A percentile compares a stretch with the other conserved stretches of the same genome.
Conservation (phyloP, 2,888 invertebrate species). For the Xanthostigma xanthostigma region DNA sequence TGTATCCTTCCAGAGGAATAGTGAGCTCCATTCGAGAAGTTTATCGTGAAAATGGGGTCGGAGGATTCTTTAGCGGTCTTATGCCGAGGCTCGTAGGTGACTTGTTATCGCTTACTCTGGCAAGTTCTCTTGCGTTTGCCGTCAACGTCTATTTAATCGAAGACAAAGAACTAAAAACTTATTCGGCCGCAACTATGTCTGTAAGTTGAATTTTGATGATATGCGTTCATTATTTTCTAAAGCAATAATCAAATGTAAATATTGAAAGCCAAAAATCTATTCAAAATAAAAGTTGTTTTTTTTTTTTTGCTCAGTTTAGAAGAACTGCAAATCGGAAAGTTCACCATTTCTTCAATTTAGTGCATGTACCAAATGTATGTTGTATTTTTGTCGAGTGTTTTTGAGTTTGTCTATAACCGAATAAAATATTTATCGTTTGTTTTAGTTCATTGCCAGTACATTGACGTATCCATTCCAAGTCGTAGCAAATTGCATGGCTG, state of each 20-base stretch:
- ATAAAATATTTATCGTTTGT: conserved; percentile 12
- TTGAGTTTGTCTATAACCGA: no score
- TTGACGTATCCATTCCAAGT: conserved; percentile 87
- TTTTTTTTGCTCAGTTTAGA: no score
- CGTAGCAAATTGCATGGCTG: conserved; percentile 81
- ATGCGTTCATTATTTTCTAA: not conserved
- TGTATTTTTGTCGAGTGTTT: no score
- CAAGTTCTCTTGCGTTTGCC: conserved; percentile 58
- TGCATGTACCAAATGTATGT: no score
- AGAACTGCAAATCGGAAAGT: not conserved
- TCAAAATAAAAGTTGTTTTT: no score
- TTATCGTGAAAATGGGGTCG: conserved; percentile 71
- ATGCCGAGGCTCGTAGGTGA: conserved; percentile 78
- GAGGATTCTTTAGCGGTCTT: conserved; percentile 78
- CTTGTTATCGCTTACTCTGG: conserved; percentile 61
- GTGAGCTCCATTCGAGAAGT: conserved; percentile 64
- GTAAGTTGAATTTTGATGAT: conserved; percentile 26
- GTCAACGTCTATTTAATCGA: conserved; percentile 68
- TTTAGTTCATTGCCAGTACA: conserved; percentile 62
- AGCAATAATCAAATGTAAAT: conserved; percentile 17
- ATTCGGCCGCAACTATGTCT: conserved; percentile 38
- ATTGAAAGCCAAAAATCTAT: no score
- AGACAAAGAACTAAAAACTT: conserved; percentile 46
- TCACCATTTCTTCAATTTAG: not conserved
- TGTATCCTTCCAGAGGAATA: conserved; percentile 39